These are phyloP conservation scores for Notothenia rossii DNA, from an alignment of 2,113 vertebrate genomes.

Conservation along the genomic window DNA sequence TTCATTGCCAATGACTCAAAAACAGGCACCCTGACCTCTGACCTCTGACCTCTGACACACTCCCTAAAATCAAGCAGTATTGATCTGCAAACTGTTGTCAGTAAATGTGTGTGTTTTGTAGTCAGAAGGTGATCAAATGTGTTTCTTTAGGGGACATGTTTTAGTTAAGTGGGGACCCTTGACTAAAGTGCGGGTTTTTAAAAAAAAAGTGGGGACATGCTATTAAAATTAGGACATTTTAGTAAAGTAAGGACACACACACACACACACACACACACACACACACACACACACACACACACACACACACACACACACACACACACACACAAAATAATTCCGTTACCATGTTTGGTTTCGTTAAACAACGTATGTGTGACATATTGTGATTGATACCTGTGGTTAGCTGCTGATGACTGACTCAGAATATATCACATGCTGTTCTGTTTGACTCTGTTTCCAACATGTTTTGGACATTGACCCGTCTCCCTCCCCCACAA, in stretches of 20 bases:
- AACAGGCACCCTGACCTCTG: conserved; percentile 12
- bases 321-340: no score
- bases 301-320: no score
- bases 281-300: no score
- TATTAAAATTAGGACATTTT: neutral
- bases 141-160: neutral
- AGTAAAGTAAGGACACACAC: no score
- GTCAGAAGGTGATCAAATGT: neutral
- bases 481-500: neutral
- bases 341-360: no score
- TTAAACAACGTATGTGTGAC: no score
- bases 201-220: no score
- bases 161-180: no score
- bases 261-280: no score
- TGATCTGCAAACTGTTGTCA: conserved; percentile 7
- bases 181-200: neutral
- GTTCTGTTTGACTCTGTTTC: neutral
- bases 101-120: neutral
- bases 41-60: conserved; percentile 23
- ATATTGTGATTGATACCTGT: no score
- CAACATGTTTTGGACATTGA: neutral
- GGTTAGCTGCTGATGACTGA: no score
- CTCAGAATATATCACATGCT: neutral
- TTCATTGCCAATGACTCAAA: neutral
- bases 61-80: conserved; percentile 14